Percentiles rank a stretch among this genome's conserved stretches.
phyloP scores from a whole-genome alignment of 1,140 invertebrate species.

The Aphelenchoides avenae region DNA sequence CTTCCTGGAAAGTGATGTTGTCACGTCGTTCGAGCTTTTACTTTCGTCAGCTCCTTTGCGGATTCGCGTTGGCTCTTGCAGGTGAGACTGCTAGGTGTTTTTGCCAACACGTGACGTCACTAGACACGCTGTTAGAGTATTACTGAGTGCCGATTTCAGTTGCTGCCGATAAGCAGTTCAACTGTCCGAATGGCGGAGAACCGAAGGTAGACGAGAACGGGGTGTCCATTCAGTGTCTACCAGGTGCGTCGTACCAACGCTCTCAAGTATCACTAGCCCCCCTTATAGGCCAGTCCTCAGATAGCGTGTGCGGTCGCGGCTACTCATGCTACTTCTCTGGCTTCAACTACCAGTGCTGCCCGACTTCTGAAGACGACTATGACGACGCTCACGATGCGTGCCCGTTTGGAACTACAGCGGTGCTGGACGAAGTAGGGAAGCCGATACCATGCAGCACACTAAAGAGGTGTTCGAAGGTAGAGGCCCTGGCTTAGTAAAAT shows the following conservation, averaged over 20 bases:
- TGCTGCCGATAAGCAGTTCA: constrained; percentile 27
- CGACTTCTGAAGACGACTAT: constrained; percentile 34
- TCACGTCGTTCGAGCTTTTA: no score
- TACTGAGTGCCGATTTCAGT: no score
- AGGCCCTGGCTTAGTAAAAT: no score
- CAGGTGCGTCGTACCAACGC: constrained; percentile 19
- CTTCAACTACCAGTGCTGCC: constrained; percentile 46
- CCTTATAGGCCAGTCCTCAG: constrained; percentile 36
- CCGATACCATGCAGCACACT: not conserved
- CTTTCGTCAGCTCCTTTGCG: no score
- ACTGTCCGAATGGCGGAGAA: constrained; percentile 38
- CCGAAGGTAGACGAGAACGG: constrained; percentile 37
- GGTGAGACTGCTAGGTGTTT: no score
- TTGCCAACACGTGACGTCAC: no score
- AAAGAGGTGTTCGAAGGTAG: constrained; percentile 10
- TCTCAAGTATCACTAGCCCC: constrained; percentile 9
- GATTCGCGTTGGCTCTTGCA: no score
- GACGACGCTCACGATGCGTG: constrained; percentile 11
- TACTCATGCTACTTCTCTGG: constrained; percentile 46
- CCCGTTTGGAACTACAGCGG: not conserved
- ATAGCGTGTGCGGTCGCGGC: constrained; percentile 32
- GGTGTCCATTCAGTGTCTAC: constrained; percentile 36
- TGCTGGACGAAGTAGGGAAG: not conserved
- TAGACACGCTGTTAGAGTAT: no score
- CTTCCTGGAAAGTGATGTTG: no score